phyloP scores from a whole-genome alignment of 2,113 vertebrate species.

The Rafetus swinhoei region DNA sequence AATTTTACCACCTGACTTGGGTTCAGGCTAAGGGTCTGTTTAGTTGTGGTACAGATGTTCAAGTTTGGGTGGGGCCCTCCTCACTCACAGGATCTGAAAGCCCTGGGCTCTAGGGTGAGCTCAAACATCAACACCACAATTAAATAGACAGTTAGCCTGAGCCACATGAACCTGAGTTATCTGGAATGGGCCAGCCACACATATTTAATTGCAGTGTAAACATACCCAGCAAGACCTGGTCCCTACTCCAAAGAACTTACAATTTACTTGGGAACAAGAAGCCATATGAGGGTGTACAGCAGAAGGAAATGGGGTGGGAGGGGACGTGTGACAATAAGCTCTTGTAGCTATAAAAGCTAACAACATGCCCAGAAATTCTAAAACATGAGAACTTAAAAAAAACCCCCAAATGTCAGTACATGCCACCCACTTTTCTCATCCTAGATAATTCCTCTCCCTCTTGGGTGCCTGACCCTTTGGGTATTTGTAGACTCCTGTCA shows the following conservation, averaged over 20 bases:
- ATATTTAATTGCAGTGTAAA: neutral
- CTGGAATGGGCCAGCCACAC: neutral
- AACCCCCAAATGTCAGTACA: neutral
- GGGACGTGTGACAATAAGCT: neutral
- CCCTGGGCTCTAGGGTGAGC: neutral
- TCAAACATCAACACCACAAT: neutral
- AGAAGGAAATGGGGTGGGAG: neutral
- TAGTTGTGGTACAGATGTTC: neutral
- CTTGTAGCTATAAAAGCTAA: neutral
- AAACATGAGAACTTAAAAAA: neutral
- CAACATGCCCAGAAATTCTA: fast-evolving
- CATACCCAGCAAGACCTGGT: neutral
- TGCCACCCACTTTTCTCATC: neutral
- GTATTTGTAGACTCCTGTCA: neutral
- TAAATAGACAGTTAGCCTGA: neutral
- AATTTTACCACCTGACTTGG: neutral
- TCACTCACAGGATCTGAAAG: neutral
- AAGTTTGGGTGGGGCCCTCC: neutral
- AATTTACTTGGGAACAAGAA: neutral
- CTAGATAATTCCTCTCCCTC: neutral
- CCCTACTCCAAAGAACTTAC: neutral
- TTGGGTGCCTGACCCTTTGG: neutral
- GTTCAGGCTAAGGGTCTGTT: neutral
- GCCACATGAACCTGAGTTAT: neutral
- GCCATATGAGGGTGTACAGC: neutral